These are phyloP conservation scores for Spea bombifrons DNA, from an alignment of 2,113 vertebrate species.

Conservation along the genomic window DNA sequence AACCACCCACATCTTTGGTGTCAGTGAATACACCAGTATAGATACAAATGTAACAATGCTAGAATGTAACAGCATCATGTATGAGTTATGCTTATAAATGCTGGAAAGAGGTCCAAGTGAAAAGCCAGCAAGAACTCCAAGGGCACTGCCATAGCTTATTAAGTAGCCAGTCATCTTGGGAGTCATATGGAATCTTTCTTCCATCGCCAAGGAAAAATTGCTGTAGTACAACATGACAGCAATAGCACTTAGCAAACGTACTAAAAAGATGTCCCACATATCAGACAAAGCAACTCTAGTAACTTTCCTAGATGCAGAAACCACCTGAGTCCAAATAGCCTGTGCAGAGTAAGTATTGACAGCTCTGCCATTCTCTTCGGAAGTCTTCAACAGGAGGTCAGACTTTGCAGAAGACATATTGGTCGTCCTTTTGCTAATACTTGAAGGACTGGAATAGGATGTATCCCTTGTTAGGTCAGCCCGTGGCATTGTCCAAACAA, in stretches of 20 bases:
- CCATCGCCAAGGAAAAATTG: slow-evolving; percentile 88
- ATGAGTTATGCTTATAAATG: slow-evolving; percentile 75
- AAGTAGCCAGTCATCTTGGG: slow-evolving; percentile 83
- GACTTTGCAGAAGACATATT: slow-evolving; percentile 25
- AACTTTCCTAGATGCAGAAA: slow-evolving; percentile 69
- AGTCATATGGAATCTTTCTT: slow-evolving; percentile 85
- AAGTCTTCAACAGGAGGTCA: not conserved
- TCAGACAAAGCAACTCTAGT: slow-evolving; percentile 73
- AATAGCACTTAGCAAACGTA: slow-evolving; percentile 85
- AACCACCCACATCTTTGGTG: slow-evolving; percentile 69
- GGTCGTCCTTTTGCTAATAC: not conserved
- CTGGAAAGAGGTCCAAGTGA: slow-evolving; percentile 79
- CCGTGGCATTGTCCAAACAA: slow-evolving; percentile 86
- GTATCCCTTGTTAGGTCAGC: slow-evolving; percentile 48
- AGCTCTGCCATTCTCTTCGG: not conserved
- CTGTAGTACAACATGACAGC: slow-evolving; percentile 89
- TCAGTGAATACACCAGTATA: slow-evolving; percentile 73
- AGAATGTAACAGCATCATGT: slow-evolving; percentile 78
- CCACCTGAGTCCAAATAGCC: slow-evolving; percentile 66
- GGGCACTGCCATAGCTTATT: slow-evolving; percentile 84
- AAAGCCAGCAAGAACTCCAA: slow-evolving; percentile 82
- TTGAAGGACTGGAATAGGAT: not conserved
- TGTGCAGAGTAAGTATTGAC: not conserved
- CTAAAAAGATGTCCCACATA: slow-evolving; percentile 85
- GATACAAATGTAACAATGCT: slow-evolving; percentile 73